Conservation (phyloP, 2,113 vertebrate genomes). For the Ammospiza nelsoni region DNA sequence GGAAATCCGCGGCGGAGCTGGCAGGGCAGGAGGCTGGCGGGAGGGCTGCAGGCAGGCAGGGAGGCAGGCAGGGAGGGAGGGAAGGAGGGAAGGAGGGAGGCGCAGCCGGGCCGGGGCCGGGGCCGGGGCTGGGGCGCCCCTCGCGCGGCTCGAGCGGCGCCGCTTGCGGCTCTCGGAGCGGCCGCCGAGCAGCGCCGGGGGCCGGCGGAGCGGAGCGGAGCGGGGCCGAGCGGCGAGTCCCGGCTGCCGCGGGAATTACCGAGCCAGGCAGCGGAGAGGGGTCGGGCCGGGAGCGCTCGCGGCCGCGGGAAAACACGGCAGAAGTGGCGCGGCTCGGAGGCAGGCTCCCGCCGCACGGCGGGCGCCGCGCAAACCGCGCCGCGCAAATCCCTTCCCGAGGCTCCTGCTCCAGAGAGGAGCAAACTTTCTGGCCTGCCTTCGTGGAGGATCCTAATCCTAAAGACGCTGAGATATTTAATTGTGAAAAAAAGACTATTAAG, state of each 20-base stretch:
- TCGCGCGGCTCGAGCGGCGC: not conserved
- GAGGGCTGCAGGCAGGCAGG: not conserved
- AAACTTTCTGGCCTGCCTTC: not conserved
- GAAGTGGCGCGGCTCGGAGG: not conserved
- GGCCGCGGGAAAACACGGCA: not conserved
- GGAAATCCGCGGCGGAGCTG: not conserved
- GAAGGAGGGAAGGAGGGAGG: not conserved
- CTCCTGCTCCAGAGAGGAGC: not conserved
- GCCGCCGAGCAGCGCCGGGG: not conserved
- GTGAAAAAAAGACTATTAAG: conserved; percentile 48
- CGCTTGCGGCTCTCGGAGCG: not conserved
- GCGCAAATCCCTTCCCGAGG: not conserved
- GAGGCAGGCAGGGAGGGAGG: no score
- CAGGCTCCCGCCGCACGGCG: not conserved
- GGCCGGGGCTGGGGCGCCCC: not conserved
- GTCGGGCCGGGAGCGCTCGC: rapidly evolving
- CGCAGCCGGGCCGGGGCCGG: not conserved
- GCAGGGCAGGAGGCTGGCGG: not conserved
- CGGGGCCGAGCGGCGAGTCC: not conserved
- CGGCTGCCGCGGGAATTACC: not conserved
- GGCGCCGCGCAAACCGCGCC: not conserved
- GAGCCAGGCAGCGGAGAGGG: not conserved
- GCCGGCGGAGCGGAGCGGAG: not conserved
- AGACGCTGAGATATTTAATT: not conserved
- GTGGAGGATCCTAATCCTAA: not conserved